phyloP scores from a whole-genome alignment of 2,797 vertebrate genomes.

The Lepus oiostolus region DNA sequence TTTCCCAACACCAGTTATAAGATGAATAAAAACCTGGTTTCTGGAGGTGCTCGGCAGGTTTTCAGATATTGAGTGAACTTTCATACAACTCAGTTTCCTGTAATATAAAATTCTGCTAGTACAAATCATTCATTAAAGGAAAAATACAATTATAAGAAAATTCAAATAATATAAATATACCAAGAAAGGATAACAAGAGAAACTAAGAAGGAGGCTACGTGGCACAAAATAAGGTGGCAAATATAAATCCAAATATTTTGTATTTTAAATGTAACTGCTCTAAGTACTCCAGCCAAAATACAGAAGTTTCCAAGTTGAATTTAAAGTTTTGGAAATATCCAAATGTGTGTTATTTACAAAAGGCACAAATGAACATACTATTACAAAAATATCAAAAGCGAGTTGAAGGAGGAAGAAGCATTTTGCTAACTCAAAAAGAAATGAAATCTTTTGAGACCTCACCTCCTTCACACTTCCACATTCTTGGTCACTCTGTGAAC shows the following conservation, averaged over 20 bases:
- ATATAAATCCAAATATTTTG: background rate
- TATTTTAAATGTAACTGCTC: background rate
- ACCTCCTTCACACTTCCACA: background rate
- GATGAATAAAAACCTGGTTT: background rate
- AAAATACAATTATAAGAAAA: constrained; percentile 15
- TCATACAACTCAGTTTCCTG: background rate
- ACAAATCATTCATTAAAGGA: background rate
- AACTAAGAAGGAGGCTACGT: background rate
- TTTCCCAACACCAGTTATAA: background rate
- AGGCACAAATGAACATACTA: background rate
- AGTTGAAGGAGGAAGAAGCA: background rate
- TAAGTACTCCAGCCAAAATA: constrained; percentile 14
- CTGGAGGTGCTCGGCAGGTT: background rate
- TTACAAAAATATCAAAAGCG: background rate
- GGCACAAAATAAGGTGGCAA: constrained; percentile 23
- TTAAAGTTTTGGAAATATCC: constrained; percentile 24
- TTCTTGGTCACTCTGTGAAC: background rate
- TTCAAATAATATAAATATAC: background rate
- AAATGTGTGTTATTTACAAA: constrained; percentile 1
- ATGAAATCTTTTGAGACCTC: background rate
- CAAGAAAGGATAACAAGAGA: background rate
- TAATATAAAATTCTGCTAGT: background rate
- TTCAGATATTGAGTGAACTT: background rate
- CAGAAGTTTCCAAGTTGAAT: background rate
- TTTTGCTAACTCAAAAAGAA: constrained; percentile 1